Conservation (phyloP, 2,113 vertebrate species). For the Phoxinus phoxinus region DNA sequence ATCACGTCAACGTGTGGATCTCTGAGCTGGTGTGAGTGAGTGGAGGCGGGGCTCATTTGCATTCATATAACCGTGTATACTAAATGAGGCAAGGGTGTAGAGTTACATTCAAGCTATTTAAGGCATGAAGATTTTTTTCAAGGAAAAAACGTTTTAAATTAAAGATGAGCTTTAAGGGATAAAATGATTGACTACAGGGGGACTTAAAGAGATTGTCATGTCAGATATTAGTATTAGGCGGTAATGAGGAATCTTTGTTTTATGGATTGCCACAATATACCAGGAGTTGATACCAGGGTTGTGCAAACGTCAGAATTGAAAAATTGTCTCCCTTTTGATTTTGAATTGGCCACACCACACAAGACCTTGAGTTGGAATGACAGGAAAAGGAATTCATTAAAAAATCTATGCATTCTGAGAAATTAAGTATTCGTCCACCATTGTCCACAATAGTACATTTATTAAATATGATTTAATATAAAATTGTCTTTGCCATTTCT, state of each 20-base stretch:
- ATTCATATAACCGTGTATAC: no score
- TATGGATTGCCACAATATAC: background rate
- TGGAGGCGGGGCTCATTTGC: no score
- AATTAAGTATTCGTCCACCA: background rate
- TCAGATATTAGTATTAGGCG: background rate
- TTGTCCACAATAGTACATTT: background rate
- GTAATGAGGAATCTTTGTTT: background rate
- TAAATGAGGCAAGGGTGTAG: no score
- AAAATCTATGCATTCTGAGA: background rate
- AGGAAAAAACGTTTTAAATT: no score
- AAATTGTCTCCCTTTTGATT: background rate
- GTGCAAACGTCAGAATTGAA: background rate
- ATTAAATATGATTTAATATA: background rate
- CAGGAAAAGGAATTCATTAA: background rate
- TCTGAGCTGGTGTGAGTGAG: no score
- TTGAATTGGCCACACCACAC: background rate
- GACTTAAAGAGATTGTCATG: background rate
- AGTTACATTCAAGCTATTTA: no score
- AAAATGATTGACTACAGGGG: no score
- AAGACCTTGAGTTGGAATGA: background rate
- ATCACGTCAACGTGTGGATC: no score
- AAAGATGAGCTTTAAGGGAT: no score
- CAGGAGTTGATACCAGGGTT: background rate
- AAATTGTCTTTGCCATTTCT: background rate
- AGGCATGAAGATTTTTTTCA: no score